A percentile compares a stretch with the other conserved stretches of the same genome.
Conservation (phyloP, 2,888 invertebrate species). For the Leucozona laternaria region DNA sequence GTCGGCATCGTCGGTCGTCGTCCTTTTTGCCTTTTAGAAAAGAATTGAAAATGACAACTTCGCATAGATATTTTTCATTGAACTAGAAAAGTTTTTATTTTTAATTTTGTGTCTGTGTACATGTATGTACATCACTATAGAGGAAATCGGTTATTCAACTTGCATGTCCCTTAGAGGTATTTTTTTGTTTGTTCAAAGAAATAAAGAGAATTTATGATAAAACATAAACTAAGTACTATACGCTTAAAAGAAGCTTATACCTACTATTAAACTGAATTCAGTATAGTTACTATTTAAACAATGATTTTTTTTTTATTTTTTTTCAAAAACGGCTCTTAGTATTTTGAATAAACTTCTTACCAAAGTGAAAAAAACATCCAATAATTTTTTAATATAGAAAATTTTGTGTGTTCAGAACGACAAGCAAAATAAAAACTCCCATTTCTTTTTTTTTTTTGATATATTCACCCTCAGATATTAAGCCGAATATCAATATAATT, state of each 20-base stretch:
- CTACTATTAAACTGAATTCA: too few species aligned
- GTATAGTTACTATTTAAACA: too few species aligned
- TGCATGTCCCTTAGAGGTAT: not conserved
- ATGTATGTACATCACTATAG: not conserved
- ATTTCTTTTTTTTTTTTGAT: too few species aligned
- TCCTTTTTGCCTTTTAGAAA: not conserved
- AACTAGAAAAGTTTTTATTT: conserved; percentile 5
- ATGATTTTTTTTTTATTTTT: too few species aligned
- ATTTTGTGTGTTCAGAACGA: too few species aligned
- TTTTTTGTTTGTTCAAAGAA: not conserved
- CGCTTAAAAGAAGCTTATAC: too few species aligned
- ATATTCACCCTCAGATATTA: not conserved
- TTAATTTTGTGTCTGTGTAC: not conserved
- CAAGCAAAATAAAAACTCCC: too few species aligned
- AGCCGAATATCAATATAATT: not conserved
- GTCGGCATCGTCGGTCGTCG: not conserved
- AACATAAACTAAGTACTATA: not conserved
- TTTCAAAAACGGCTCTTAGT: too few species aligned
- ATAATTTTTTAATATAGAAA: too few species aligned
- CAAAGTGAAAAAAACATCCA: too few species aligned
- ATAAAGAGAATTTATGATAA: not conserved
- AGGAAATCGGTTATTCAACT: conserved; percentile 31
- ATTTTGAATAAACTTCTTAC: too few species aligned
- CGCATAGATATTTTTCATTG: conserved; percentile 19
- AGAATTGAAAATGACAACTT: conserved; percentile 22